Evolutionary conservation across 2,113 vertebrate genomes (phyloP), one percentile per base, ranked within the genome.

Genomic region (Scatophagus argus): DNA sequence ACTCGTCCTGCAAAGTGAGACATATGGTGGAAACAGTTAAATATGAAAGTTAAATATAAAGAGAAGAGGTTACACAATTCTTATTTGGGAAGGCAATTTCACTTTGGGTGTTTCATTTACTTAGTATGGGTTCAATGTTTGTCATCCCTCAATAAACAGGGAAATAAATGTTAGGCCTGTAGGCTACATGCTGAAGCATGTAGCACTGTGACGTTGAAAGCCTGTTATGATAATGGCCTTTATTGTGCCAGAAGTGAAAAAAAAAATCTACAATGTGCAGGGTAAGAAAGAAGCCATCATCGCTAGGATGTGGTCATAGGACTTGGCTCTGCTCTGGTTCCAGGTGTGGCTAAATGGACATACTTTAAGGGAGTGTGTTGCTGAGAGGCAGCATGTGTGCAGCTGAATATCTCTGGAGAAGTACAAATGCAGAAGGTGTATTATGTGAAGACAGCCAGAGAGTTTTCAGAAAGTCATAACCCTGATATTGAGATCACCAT

Each of bases 1-100:
- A 98, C 93, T 4, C 95, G 94, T 3, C 98, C 98, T 99, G 61
- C 2, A 36, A 65, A 73, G 39, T 6, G 8, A 32, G 64, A 65
- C 12, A 27, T 3, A 3, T 19, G 5, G 49, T 2, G 4, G 19
- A 5, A 19, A 63, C 38, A 34, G 17, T 17, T 36, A 46, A 63
- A 19, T 6, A 55, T 2, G 5, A 5, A 38, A 2, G 8, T 71
- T 32, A 60, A 13, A 31, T 47, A 60, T 0, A 21, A 63, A 79
- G 16, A 32, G 1, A n/a, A 51, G 49, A 13, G 3, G 44, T n/a
- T 59, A 38, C 27, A 46, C 0, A 5, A 9, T 10, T 23, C 27
- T 1, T 59, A n/a, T 64, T 19, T 67, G 23, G 5, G 36, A 29
- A 49, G 4, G 13, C 17, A 12, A 25, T 21, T 2, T 58, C 21